phyloP scores from a whole-genome alignment of 2,113 vertebrate genomes.

The Benitochromis conjunctus region DNA sequence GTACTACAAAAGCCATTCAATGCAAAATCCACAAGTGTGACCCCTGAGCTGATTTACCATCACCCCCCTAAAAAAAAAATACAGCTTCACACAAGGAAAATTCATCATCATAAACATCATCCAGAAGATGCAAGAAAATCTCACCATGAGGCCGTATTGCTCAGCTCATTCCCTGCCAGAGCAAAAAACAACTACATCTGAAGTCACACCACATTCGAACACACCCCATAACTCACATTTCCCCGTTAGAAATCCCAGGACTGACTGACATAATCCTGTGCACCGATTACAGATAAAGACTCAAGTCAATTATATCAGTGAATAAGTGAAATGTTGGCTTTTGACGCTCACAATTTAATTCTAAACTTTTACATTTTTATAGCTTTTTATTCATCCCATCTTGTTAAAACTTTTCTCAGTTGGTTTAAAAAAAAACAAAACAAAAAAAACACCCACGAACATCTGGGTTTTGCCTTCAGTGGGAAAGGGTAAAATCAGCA shows the following conservation, averaged over 20 bases:
- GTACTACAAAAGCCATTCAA: background rate
- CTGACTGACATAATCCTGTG: background rate
- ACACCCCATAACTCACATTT: background rate
- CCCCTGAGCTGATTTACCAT: background rate
- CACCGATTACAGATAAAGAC: background rate
- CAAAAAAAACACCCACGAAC: background rate
- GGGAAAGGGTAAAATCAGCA: background rate
- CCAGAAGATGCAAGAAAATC: background rate
- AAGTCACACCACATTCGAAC: background rate
- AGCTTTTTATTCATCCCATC: background rate
- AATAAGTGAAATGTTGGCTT: background rate
- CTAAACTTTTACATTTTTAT: background rate
- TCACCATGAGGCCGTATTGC: background rate
- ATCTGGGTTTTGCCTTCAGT: background rate
- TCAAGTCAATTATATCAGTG: background rate
- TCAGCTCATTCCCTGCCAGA: background rate
- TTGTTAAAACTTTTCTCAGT: background rate
- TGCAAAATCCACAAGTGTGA: background rate
- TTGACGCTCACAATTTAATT: background rate
- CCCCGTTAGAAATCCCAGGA: background rate
- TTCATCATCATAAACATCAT: constrained; percentile 24
- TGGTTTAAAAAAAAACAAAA: background rate
- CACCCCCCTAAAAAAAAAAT: background rate
- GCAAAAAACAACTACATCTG: constrained; percentile 8
- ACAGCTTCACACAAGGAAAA: background rate